A percentile compares a stretch with the other conserved stretches of the same genome.
phyloP scores from a whole-genome alignment of 2,797 vertebrate genomes.

The Eurystomus glaucurus region DNA sequence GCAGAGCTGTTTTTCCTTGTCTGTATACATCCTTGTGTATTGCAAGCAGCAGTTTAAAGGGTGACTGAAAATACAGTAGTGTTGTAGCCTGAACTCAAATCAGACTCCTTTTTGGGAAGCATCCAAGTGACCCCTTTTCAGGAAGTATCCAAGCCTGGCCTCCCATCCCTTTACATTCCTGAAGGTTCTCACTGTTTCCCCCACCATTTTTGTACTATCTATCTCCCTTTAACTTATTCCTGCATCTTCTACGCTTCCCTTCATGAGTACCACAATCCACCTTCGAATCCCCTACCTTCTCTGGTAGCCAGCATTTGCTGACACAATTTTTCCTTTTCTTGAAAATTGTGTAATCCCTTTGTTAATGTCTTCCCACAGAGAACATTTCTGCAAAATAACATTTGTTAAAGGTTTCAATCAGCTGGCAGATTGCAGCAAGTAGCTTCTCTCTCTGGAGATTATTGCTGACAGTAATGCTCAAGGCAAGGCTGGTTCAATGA shows the following conservation, averaged over 20 bases:
- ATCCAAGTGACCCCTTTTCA: neutral
- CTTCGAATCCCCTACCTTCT: neutral
- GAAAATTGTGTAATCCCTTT: neutral
- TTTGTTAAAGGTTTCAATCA: neutral
- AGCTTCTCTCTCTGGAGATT: neutral
- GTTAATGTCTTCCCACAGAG: neutral
- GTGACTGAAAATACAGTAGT: neutral
- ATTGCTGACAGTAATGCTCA: neutral
- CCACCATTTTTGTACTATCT: neutral
- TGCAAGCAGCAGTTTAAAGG: neutral
- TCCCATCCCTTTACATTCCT: neutral
- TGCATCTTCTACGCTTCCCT: neutral
- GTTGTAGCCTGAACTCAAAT: neutral
- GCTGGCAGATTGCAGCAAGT: neutral
- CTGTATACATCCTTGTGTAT: neutral
- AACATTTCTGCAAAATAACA: neutral
- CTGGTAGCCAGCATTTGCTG: neutral
- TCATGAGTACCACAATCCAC: neutral
- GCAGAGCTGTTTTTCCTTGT: neutral
- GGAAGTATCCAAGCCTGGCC: neutral
- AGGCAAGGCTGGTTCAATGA: neutral
- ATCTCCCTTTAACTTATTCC: neutral
- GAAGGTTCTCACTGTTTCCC: neutral
- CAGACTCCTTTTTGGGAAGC: neutral
- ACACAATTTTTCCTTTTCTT: neutral